Conservation (phyloP, 2,888 invertebrate species). For the Acanthosepion pharaonis region DNA sequence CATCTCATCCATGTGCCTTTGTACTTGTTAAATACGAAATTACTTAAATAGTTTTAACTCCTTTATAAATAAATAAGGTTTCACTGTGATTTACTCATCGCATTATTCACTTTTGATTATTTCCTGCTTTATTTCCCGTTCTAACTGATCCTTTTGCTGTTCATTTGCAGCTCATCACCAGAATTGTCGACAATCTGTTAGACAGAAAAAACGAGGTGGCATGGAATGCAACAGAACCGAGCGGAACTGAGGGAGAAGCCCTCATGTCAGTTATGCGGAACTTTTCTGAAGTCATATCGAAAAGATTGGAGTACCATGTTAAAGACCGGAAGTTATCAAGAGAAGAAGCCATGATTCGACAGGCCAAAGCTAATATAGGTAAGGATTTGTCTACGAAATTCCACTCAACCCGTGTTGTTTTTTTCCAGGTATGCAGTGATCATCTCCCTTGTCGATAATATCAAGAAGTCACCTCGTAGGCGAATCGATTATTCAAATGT, state of each 20-base stretch:
- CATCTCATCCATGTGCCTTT: no score
- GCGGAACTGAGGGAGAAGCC: constrained; percentile 70
- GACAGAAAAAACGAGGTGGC: constrained; percentile 65
- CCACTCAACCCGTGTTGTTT: no score
- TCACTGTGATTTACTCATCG: no score
- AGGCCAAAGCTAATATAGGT: constrained; percentile 61
- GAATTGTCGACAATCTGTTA: constrained; percentile 66
- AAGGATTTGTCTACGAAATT: constrained; percentile 8
- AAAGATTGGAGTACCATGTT: constrained; percentile 66
- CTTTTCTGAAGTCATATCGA: constrained; percentile 64
- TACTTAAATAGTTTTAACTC: no score
- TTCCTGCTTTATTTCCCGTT: background rate
- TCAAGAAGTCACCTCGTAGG: no score
- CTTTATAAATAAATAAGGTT: no score
- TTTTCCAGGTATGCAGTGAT: no score
- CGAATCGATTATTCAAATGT: no score
- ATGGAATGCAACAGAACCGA: constrained; percentile 71
- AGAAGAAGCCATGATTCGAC: constrained; percentile 57
- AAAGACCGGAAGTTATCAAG: constrained; percentile 57
- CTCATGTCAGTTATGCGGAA: constrained; percentile 67
- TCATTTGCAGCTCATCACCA: constrained; percentile 58
- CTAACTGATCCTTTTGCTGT: background rate
- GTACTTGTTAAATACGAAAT: no score
- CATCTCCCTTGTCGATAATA: no score
- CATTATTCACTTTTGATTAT: no score